Base-by-base conservation (phyloP, 2,797 vertebrate genomes). In the Phrynocephalus guinanensis region DNA sequence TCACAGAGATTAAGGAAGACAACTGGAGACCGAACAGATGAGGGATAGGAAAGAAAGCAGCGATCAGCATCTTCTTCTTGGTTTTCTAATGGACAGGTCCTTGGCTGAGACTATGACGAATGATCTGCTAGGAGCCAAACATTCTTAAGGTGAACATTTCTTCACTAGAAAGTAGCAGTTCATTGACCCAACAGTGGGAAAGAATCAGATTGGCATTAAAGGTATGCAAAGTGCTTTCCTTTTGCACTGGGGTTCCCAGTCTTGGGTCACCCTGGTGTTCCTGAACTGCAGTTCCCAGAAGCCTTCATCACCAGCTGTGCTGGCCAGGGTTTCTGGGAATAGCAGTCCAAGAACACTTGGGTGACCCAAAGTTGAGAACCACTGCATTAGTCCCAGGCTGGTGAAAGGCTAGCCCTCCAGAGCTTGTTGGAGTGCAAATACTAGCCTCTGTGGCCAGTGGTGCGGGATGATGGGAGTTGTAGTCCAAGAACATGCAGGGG, bases 1-100 rank as follows among this genome's bases (percentile, higher is more conserved):
- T 90, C 88, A 22, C 67, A 26, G 89, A 67, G 77, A 88, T 90
- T 88, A 92, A 80, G 85, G 92, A 93, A 90, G 73, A 86, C 90
- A 89, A 52, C 79, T 9, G 48, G 22, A 73, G 28, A 71, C 6
- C 77, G 68, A 56, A 38, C 81, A 90, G 48, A 80, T 33, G 30
- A 5, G 13, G 83, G 50, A 85, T 56, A 85, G 63, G 86, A 71
- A 86, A 89, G 63, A 79, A 67, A 91, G 48, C 33, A 83, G 22
- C 75, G 56, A 84, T 88, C 82, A 84, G 68, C 68, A 44, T 11
- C 44, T 6, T 2, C n/a, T 67, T 87, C n/a, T 67, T 87, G 68
- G 70, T 16, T 90, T 56, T 93, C 56, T 81, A 88, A 90, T 86
- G 84, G 82, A 79, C 80, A 92, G 79, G 72, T 67, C 78, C 38